Evolutionary conservation across 1,140 invertebrate species (phyloP), one percentile per base, ranked within the genome.

Genomic region (Diorhabda carinulata): DNA sequence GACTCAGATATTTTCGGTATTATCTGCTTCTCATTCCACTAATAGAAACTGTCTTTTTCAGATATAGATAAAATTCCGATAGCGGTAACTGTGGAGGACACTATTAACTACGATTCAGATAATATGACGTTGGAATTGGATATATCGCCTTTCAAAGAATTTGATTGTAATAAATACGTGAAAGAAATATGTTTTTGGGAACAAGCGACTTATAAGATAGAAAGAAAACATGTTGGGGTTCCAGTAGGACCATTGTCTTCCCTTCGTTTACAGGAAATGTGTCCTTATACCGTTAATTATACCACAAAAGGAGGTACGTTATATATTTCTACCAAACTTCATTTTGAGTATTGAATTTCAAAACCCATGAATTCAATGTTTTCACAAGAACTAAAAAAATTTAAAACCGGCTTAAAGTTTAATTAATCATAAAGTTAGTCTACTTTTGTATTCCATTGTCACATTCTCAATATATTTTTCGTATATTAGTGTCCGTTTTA

Each of bases 161-260:
- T 72, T 41, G 74, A 76, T 57, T 78, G 77, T 64, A 76, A 77
- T 66, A 61, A 71, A 45, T 67, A 76, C 52, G 61, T 68, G 8
- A 66, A 73, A 5, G 73, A 78, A 62, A 72, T 78, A 58, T 78
- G 77, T 67, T 78, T 73, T 67, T 78, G 77, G 77, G 66, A 71
- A 57, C 59, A 70, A 7, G 74, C 65, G 10, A 69, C 58, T 8
- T 78, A 78, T 64, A 68, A 67, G 44, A 64, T 78, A 57, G 72
- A 65, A 41, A 76, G 75, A 57, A 76, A 74, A 61, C 61, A 67
- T 43, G 61, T 68, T 52, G 61, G 74, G 5, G 70, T 63, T 8
- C 56, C 72, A 45, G 66, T 78, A 25, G 77, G 77, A 42, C 72
- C 71, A 40, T 47, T 78, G n/a, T 70, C 66, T 40, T 77, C 77